Base-by-base conservation (phyloP, 92 coral and sea anemone species). In the Isaurus tuberculatus region DNA sequence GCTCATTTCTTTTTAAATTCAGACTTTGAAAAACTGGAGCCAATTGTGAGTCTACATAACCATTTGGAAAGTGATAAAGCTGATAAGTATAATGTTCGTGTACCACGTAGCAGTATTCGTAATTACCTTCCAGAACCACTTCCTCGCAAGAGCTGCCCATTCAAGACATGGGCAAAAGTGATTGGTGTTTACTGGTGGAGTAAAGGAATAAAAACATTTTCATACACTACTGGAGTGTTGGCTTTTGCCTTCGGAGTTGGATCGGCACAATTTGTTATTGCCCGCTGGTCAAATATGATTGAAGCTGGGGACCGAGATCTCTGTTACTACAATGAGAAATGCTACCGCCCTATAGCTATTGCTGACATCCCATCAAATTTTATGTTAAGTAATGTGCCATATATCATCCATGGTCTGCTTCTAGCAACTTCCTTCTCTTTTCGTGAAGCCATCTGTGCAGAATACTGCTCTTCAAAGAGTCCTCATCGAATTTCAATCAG, bases 231-330 rank as follows among this genome's bases (percentile, higher is more conserved):
- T 1, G 98, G 84, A 8, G 95, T 95, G 14, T 84, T 94, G 28
- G 98, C 98, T 14, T 86, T 94, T 28, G 92, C 95, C 72, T 94
- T 95, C 42, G 68, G 92, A 83, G 95, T 94, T n/a, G 98, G 98
- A 0, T 91, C 98, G 9, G 93, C 95, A 26, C 98, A 95, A 82
- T 95, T 95, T 75, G 98, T 95, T 3, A 92, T 95, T 73, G 94
- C 93, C 2, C 95, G 94, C 49, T 95, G 98, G 98, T 89, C 91
- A 26, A 91, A 86, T 61, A 95, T 95, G 98, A 92, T 94, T 19
- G 66, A 88, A 57, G 87, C 88, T n/a, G 98, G 98, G 9, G 73
- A 95, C 87, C 98, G 98, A 3, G 98, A 95, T 57, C 80, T 90
- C 22, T 95, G 98, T 80, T 95, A 94, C 86, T 95, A 95, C 88